A percentile compares a stretch with the other conserved stretches of the same genome.
phyloP scores from a whole-genome alignment of 2,113 vertebrate genomes.

The Physeter macrocephalus region DNA sequence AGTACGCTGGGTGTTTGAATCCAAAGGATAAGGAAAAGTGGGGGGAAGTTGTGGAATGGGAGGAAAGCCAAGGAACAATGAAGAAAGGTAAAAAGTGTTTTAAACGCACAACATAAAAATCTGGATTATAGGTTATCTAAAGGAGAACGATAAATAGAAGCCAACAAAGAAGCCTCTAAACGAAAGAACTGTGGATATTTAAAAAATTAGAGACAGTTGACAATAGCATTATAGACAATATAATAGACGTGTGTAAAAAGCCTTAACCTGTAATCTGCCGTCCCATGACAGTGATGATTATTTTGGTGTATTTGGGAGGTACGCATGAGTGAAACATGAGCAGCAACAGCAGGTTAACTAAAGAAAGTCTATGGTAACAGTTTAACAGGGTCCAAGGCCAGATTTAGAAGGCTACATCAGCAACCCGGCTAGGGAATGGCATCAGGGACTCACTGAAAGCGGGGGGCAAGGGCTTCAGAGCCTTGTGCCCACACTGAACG shows the following conservation, averaged over 20 bases:
- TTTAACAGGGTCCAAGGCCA: conserved; percentile 20
- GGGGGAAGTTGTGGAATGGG: background rate
- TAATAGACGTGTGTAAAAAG: background rate
- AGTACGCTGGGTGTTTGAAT: background rate
- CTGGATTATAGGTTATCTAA: background rate
- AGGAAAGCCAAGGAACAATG: background rate
- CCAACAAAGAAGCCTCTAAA: background rate
- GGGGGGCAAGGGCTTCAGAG: background rate
- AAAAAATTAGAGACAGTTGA: background rate
- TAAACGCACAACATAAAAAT: background rate
- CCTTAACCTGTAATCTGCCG: background rate
- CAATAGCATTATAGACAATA: background rate
- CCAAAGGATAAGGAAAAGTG: background rate
- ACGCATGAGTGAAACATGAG: background rate
- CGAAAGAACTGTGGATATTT: background rate
- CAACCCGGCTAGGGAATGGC: background rate
- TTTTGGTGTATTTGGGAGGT: background rate
- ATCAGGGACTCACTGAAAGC: background rate
- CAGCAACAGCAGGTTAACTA: background rate
- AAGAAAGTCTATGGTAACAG: background rate
- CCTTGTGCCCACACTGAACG: background rate
- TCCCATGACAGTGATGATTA: background rate
- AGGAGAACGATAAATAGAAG: conserved; percentile 14
- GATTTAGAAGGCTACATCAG: background rate
- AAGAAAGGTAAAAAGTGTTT: background rate